Conservation (phyloP, 2,113 vertebrate species). For the Ciconia maguari region DNA sequence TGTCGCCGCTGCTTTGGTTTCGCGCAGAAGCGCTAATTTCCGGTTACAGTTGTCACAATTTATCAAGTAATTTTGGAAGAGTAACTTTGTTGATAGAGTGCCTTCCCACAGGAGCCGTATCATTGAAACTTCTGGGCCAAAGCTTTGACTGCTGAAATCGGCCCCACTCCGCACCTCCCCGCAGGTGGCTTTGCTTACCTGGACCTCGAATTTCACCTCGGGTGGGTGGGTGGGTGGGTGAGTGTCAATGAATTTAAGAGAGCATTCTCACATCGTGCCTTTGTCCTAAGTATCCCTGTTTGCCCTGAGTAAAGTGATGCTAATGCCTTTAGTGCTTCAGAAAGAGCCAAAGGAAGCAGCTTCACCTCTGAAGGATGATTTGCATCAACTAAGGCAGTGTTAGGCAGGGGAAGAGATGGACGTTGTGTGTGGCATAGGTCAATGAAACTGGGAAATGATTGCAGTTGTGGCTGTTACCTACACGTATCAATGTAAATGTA, state of each 20-base stretch:
- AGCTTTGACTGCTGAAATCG: not conserved
- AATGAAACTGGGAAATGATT: not conserved
- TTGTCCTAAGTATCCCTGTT: not conserved
- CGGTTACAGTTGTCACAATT: not conserved
- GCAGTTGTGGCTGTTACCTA: not conserved
- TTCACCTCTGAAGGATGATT: not conserved
- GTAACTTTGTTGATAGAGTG: not conserved
- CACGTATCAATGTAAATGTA: accelerated
- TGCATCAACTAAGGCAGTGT: not conserved
- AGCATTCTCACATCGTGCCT: not conserved
- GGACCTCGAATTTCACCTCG: not conserved
- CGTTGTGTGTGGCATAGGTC: accelerated
- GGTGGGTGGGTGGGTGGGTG: not conserved
- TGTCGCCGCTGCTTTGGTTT: accelerated
- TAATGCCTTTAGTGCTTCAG: not conserved
- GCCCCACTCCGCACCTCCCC: not conserved
- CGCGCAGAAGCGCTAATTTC: accelerated
- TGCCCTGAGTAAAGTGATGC: not conserved
- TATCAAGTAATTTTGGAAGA: not conserved
- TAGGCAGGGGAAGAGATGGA: not conserved
- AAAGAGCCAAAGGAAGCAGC: not conserved
- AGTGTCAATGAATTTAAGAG: not conserved
- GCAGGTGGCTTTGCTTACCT: not conserved
- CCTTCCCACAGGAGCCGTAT: accelerated
- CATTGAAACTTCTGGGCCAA: not conserved